Evolutionary conservation across 1,140 invertebrate genomes (phyloP).

Genomic region (Halesus radiatus): DNA sequence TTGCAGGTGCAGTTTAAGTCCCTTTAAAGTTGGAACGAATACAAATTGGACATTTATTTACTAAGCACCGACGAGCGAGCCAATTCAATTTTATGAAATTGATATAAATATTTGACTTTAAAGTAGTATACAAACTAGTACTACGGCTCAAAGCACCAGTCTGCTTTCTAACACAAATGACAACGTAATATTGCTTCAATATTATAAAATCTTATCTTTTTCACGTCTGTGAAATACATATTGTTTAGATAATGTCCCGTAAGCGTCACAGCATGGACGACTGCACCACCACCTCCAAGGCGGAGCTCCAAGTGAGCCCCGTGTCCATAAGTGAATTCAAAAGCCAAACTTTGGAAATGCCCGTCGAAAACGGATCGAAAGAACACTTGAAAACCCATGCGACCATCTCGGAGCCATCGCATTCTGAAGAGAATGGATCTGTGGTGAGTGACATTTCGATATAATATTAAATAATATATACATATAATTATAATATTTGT

Average conservation of each 20-base stretch:
- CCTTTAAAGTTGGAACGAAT: no score
- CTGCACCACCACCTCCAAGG: not conserved
- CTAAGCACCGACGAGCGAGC: no score
- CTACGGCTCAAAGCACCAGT: not conserved
- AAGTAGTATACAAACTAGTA: not conserved
- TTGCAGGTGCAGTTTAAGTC: no score
- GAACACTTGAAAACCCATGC: not conserved
- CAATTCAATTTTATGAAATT: no score
- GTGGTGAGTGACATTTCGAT: conserved; percentile 12
- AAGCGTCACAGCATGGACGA: conserved; percentile 52
- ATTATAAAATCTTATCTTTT: not conserved
- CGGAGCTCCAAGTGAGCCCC: conserved; percentile 7
- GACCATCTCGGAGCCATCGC: not conserved
- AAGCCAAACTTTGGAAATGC: conserved; percentile 22
- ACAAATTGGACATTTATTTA: no score
- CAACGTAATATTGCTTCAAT: not conserved
- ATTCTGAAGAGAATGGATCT: conserved; percentile 15
- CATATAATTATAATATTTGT: no score
- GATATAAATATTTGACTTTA: not conserved
- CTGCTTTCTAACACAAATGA: not conserved
- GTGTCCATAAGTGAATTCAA: conserved; percentile 28
- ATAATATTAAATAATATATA: not conserved
- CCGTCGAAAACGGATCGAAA: conserved; percentile 1
- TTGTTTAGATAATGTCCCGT: conserved; percentile 42
- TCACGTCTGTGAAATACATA: not conserved